Evolutionary conservation across 23 tunicate genomes (phyloP), one percentile per base, ranked within the genome.

Genomic region (Halocynthia roretzi): DNA sequence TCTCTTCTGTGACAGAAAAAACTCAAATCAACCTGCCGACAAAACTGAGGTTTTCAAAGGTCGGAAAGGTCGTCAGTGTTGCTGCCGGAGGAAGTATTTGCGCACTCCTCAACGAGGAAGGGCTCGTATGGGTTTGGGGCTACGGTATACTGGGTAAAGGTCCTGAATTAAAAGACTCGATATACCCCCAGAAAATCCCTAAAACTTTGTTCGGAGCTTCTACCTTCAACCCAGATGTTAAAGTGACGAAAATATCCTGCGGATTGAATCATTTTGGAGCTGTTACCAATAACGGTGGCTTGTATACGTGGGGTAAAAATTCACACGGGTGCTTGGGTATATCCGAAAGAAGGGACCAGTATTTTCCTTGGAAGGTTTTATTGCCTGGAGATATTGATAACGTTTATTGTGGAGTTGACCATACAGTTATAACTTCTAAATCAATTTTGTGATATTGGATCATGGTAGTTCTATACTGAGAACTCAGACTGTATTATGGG

Each of bases 41-140:
- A 7, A 31, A 63, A 19, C 65, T 92, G 68, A 91, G 87, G 6
- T 86, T 92, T 72, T 52, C 23, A 19, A 76, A 60, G 10, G 78
- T 64, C 21, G 76, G 77, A 31, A 86, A 92, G 71, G 71, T 92
- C 5, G 58, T 61, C 14, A 64, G 82, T 8, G 92, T 76, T 50
- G 87, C 98, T 9, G 78, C 78, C 53, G 92, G 98, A 8, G 98
- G 85, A 10, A 81, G 84, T 10, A 53, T 72, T 50, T 82, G 86
- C 51, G 50, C 78, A 69, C 51, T 86, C 8, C 81, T 92, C 19
- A 77, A 92, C 75, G 85, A 82, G 54, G 52, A 72, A 7, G 98
- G 98, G 6, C 82, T 78, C n/a, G 98, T 92, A 5, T 92, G 75
- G 76, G 98, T 92, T 66, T 86, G 91, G 98, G 98, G 98, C 8